phyloP scores from a whole-genome alignment of 1,140 invertebrate species.

The Leptoteleia sp. region DNA sequence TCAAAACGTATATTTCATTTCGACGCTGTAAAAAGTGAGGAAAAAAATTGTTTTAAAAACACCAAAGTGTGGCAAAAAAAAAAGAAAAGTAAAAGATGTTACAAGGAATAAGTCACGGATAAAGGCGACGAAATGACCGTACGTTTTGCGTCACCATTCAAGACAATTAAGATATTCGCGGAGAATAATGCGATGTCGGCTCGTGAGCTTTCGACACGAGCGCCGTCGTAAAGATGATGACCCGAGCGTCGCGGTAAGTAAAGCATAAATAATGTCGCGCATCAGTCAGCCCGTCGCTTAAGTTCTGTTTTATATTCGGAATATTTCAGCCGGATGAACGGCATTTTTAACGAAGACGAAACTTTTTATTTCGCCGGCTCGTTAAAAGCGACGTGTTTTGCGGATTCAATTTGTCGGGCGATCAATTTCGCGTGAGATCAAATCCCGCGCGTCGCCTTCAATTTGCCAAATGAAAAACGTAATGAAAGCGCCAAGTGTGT shows the following conservation, averaged over 20 bases:
- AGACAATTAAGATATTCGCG: conserved; percentile 20
- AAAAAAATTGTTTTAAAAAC: too few species aligned
- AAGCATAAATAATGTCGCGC: conserved; percentile 37
- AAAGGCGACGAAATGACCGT: not conserved
- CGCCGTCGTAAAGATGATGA: conserved; percentile 34
- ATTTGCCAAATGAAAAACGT: conserved; percentile 25
- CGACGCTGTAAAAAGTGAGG: too few species aligned
- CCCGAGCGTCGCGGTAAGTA: conserved; percentile 2
- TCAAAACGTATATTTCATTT: too few species aligned
- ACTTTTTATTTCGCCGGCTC: conserved; percentile 12
- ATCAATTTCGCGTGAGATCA: not conserved
- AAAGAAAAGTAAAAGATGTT: too few species aligned
- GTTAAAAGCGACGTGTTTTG: conserved; percentile 8
- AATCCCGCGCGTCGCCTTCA: conserved; percentile 2
- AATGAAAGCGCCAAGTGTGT: conserved; percentile 3
- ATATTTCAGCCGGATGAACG: conserved; percentile 26
- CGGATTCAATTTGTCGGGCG: conserved; percentile 30
- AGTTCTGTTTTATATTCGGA: conserved; percentile 16
- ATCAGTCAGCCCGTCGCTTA: conserved; percentile 26
- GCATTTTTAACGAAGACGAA: conserved; percentile 23
- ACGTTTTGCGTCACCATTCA: not conserved
- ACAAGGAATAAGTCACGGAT: too few species aligned
- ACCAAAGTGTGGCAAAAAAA: too few species aligned
- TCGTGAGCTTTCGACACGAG: conserved; percentile 2
- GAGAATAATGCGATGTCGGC: conserved; percentile 6